These are phyloP conservation scores for Orchesella flavescens DNA, from an alignment of 2,888 invertebrate species.

Conservation along the genomic window DNA sequence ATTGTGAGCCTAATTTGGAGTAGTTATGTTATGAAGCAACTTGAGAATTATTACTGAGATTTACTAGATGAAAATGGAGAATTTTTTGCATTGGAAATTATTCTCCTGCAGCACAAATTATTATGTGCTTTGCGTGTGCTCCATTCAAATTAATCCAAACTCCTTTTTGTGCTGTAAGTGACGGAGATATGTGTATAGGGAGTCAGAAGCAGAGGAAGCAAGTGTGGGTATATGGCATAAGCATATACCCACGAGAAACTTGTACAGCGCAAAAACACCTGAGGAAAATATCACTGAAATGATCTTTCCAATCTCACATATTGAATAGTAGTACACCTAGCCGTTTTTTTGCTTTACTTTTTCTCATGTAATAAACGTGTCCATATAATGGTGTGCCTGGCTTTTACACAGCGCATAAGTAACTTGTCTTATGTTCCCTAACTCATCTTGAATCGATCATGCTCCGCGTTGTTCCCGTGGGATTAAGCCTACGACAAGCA, in stretches of 20 bases:
- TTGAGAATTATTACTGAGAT: not conserved
- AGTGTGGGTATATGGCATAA: too few relatives aligned
- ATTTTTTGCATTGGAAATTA: not conserved
- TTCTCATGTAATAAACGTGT: not conserved
- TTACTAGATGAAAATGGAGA: too few relatives aligned
- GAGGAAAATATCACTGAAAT: conserved; percentile 36
- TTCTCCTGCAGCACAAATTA: too few relatives aligned
- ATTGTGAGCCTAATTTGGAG: not conserved
- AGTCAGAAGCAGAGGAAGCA: too few relatives aligned
- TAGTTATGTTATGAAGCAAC: too few relatives aligned
- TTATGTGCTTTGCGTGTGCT: not conserved
- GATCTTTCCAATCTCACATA: conserved; percentile 13
- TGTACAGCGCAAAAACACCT: conserved; percentile 43
- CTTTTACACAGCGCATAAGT: not conserved
- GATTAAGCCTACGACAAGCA: conserved; percentile 17
- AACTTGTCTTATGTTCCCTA: not conserved
- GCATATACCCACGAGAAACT: not conserved
- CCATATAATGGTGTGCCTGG: conserved; percentile 1
- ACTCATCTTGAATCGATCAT: conserved; percentile 8
- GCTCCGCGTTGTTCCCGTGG: conserved; percentile 1
- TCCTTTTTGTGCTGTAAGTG: too few relatives aligned
- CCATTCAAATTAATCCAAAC: too few relatives aligned
- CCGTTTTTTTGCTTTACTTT: too few relatives aligned
- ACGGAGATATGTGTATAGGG: too few relatives aligned
- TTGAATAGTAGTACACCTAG: too few relatives aligned